phyloP scores from a whole-genome alignment of 2,113 vertebrate species.

The Ailuropoda melanoleuca region DNA sequence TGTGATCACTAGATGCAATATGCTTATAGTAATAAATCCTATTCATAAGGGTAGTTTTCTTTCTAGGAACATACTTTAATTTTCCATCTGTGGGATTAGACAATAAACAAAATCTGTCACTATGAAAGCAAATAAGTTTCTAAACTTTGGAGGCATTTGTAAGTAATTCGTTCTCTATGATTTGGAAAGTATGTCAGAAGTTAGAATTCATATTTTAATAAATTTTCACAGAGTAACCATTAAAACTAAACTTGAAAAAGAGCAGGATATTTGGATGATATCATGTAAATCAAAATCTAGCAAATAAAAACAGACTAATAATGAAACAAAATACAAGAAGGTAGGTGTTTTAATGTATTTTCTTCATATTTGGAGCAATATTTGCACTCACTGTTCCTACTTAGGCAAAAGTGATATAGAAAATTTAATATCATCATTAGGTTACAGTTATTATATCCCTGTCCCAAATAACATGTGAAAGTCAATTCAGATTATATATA shows the following conservation, averaged over 20 bases:
- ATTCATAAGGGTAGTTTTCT: neutral
- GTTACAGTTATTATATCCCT: neutral
- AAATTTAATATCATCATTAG: neutral
- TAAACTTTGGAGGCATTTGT: neutral
- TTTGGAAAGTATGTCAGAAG: neutral
- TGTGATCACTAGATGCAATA: neutral
- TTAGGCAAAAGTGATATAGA: neutral
- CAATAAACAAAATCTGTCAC: conserved; percentile 19
- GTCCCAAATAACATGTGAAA: neutral
- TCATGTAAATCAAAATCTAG: neutral
- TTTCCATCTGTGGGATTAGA: neutral
- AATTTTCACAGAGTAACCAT: conserved; percentile 14
- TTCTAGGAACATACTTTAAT: neutral
- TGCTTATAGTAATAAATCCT: neutral
- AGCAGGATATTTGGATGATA: neutral
- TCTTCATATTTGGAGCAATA: neutral
- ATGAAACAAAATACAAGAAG: neutral
- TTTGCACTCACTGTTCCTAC: neutral
- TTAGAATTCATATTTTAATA: neutral
- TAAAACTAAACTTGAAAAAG: conserved; percentile 26
- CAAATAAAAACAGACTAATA: neutral
- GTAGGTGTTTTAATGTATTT: neutral
- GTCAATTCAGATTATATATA: neutral
- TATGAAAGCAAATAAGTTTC: neutral
- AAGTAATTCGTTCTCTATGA: neutral